Base-by-base conservation (phyloP, 2,797 vertebrate species). In the Acrossocheilus wenchowensis region DNA sequence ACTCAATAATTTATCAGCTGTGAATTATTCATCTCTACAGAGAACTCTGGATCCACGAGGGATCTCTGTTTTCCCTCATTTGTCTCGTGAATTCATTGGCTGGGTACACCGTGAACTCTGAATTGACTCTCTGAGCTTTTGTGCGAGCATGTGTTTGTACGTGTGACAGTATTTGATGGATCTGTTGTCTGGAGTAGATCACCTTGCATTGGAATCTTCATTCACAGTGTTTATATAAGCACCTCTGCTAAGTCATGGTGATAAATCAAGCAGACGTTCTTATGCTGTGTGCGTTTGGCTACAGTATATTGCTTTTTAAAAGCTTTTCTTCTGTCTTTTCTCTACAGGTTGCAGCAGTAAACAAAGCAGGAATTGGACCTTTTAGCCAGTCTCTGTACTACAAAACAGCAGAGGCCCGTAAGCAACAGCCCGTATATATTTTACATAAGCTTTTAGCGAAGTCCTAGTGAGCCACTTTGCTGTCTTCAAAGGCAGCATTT, bases 331-430 rank as follows among this genome's bases (percentile, higher is more conserved):
- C 54, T 75, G 14, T 88, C 54, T 84, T 89, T 52, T 90, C 36
- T 90, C 87, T 94, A 23, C 86, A 99, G 98, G 97, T 99, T 88
- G 98, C 98, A 93, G 98, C 97, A 88, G 93, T 96, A 89, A 96
- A 97, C 88, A 94, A 93, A 79, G 96, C 94, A 91, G 97, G 97
- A 87, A 86, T 93, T 60, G 97, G 98, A 92, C 78, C 95, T n/a
- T 98, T 97, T 92, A 99, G 98, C 21, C 94, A 96, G 79, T 95
- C 97, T 79, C 94, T 98, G 87, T 97, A 97, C 90, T 97, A 97
- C 91, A 98, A 99, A 93, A 99, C 98, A 4, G 95, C 97, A 88
- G 98, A 99, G 94, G 98, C 98, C 90, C 95, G 98, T 99, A 96
- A 94, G 87, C 39, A 74, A 21, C 6, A 48, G 19, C 36, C 26